A percentile compares a stretch with the other conserved stretches of the same genome.
phyloP scores from a whole-genome alignment of 2,888 invertebrate genomes.

The Ashinkailepas kermadecensis region DNA sequence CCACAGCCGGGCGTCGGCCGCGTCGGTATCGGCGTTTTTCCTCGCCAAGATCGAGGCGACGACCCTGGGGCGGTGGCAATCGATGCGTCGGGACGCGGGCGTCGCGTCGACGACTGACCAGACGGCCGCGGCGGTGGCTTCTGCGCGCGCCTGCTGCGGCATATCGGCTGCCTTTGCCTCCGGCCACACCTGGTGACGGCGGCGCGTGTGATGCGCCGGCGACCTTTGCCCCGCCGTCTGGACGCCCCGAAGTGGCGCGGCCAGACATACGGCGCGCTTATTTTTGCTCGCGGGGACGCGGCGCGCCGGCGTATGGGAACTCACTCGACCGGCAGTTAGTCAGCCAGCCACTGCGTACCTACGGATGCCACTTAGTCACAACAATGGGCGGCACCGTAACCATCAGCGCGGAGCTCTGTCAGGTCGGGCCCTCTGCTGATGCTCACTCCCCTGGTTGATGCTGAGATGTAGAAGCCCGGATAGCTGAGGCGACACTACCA shows the following conservation, averaged over 20 bases:
- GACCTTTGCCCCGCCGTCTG: not conserved
- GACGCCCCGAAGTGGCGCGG: not conserved
- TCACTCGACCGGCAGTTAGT: not conserved
- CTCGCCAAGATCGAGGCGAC: constrained; percentile 4
- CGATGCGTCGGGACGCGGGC: not conserved
- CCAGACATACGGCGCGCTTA: not conserved
- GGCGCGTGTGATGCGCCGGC: not conserved
- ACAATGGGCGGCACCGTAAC: not conserved
- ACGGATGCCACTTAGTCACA: no score
- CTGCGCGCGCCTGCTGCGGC: not conserved
- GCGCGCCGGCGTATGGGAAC: not conserved
- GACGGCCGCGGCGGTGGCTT: not conserved
- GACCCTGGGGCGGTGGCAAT: not conserved
- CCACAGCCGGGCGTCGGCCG: not conserved
- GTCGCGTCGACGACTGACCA: not conserved
- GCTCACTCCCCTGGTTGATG: no score
- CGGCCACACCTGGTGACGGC: not conserved
- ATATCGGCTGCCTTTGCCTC: not conserved
- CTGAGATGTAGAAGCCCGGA: no score
- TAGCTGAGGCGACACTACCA: no score
- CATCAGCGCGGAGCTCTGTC: no score
- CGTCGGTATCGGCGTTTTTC: not conserved
- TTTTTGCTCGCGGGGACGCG: not conserved
- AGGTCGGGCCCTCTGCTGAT: no score
- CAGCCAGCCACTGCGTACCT: no score